These are phyloP conservation scores for Stenopsyche tienmushanensis DNA, from an alignment of 1,140 invertebrate species.

Conservation along the genomic window DNA sequence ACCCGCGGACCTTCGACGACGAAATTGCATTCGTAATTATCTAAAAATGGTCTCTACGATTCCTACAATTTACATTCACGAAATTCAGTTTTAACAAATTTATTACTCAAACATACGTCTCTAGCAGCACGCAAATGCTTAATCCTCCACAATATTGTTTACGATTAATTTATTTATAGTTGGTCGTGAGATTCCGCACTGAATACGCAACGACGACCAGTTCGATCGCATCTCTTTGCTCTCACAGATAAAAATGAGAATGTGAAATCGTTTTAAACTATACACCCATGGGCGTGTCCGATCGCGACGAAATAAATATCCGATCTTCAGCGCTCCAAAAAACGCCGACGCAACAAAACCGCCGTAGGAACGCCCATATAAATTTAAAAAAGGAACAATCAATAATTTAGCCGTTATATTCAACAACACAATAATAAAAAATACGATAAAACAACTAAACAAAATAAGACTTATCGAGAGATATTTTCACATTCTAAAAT, in stretches of 20 bases:
- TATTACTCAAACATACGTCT: neutral
- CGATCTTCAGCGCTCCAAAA: too few relatives aligned
- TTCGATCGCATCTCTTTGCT: neutral
- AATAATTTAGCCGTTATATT: too few relatives aligned
- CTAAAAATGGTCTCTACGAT: neutral
- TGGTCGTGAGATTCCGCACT: constrained; percentile 15
- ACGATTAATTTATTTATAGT: constrained; percentile 8
- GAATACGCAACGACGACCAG: neutral
- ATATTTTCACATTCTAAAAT: too few relatives aligned
- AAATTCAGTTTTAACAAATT: neutral
- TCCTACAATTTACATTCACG: neutral
- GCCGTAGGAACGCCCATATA: too few relatives aligned
- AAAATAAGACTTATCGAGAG: too few relatives aligned
- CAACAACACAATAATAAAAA: too few relatives aligned
- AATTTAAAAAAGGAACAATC: too few relatives aligned
- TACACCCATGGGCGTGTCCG: too few relatives aligned
- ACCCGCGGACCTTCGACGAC: neutral
- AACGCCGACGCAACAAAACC: too few relatives aligned
- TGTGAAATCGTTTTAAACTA: too few relatives aligned
- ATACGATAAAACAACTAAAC: too few relatives aligned
- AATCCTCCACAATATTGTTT: neutral
- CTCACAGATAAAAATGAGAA: neutral
- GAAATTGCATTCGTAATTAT: neutral
- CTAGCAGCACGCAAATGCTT: neutral
- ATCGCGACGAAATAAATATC: too few relatives aligned